Percentiles rank a stretch among this genome's conserved stretches.
phyloP scores from a whole-genome alignment of 2,797 vertebrate species.

The Brachymystax lenok region DNA sequence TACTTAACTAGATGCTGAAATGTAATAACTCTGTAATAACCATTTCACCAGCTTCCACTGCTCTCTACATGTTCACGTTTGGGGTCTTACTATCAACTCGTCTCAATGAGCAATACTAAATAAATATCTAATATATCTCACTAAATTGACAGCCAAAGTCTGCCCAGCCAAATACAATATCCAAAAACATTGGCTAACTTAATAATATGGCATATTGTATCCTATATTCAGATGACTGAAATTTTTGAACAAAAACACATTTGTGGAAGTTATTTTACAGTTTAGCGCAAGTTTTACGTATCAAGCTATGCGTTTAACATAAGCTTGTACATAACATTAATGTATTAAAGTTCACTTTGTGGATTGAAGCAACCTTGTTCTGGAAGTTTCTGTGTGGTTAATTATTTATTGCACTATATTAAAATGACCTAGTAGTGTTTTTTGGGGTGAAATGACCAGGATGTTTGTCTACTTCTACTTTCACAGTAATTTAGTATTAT shows the following conservation, averaged over 20 bases:
- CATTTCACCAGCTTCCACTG: constrained; percentile 27
- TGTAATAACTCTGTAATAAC: constrained; percentile 4
- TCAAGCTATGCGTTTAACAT: not conserved
- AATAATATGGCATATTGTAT: not conserved
- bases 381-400: constrained; percentile 11
- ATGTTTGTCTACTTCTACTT: constrained; percentile 1
- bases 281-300: not conserved
- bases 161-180: not conserved
- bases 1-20: constrained; percentile 35
- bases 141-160: not conserved
- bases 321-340: not conserved
- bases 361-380: not conserved
- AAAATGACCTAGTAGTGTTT: constrained; percentile 58
- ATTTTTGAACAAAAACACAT: not conserved
- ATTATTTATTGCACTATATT: constrained; percentile 62
- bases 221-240: not conserved
- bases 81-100: not conserved
- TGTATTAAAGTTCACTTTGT: not conserved
- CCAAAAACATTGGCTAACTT: not conserved
- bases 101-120: not conserved
- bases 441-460: constrained; percentile 33
- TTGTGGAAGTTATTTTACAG: no score
- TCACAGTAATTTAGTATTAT: constrained; percentile 60
- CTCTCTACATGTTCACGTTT: not conserved
- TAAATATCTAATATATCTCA: not conserved